A percentile compares a stretch with the other conserved stretches of the same genome.
phyloP scores from a whole-genome alignment of 2,113 vertebrate genomes.

The Hippocampus barbouri region DNA sequence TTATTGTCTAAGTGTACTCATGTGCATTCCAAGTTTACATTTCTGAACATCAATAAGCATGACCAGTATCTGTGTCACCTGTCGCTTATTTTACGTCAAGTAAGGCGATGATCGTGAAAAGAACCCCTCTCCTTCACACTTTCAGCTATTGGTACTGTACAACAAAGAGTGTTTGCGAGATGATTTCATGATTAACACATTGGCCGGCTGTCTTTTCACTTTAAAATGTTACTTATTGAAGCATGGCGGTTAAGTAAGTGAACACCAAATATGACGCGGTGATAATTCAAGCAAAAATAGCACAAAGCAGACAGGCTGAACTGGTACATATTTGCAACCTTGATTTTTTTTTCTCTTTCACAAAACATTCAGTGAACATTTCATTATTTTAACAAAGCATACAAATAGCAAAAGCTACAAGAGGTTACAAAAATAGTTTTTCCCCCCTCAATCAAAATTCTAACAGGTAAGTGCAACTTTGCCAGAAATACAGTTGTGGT shows the following conservation, averaged over 20 bases:
- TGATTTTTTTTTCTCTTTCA: conserved; percentile 1
- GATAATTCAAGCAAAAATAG: conserved; percentile 10
- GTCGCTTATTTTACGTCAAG: conserved; percentile 9
- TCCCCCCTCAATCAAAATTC: conserved; percentile 10
- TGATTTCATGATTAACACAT: conserved; percentile 4
- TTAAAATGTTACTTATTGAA: conserved; percentile 14
- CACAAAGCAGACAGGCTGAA: conserved; percentile 3
- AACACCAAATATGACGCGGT: conserved; percentile 14
- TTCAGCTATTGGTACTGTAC: background rate
- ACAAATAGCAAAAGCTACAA: conserved; percentile 1
- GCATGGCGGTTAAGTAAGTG: conserved; percentile 14
- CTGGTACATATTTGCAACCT: conserved; percentile 7
- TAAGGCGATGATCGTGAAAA: background rate
- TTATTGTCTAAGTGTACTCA: background rate
- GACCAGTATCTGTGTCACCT: background rate
- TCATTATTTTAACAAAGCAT: background rate
- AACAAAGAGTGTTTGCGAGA: background rate
- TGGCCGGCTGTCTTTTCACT: background rate
- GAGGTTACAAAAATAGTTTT: conserved; percentile 39
- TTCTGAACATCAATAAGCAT: conserved; percentile 2
- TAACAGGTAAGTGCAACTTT: conserved; percentile 16
- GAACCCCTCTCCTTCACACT: background rate
- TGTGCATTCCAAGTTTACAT: conserved; percentile 6
- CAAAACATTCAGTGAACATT: conserved; percentile 5
- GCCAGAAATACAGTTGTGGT: conserved; percentile 14